Conservation (phyloP, 1,140 invertebrate genomes). For the Drosophila varians region DNA sequence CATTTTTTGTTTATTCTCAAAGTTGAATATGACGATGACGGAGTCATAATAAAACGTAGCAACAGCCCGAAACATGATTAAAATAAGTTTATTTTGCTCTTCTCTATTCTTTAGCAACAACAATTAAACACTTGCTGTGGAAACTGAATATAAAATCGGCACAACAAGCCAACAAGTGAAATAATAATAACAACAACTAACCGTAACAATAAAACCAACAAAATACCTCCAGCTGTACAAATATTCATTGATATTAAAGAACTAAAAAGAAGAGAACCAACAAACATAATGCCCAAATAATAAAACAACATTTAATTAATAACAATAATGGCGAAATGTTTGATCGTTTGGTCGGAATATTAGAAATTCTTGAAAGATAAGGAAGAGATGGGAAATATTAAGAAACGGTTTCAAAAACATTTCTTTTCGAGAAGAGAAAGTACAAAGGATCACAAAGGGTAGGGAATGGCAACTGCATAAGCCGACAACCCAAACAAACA, state of each 20-base stretch:
- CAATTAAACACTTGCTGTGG: slow-evolving; percentile 32
- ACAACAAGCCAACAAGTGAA: slow-evolving; percentile 24
- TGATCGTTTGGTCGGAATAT: too few relatives aligned
- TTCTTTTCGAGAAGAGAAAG: slow-evolving; percentile 26
- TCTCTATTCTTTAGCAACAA: slow-evolving; percentile 23
- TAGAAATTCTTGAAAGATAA: not conserved
- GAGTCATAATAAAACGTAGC: not conserved
- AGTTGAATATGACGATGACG: not conserved
- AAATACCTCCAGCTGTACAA: slow-evolving; percentile 61
- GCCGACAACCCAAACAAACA: slow-evolving; percentile 9
- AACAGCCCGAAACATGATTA: not conserved
- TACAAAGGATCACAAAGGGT: slow-evolving; percentile 40
- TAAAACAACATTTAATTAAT: slow-evolving; percentile 24
- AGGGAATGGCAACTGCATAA: slow-evolving; percentile 38
- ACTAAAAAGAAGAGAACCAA: slow-evolving; percentile 19
- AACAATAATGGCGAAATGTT: slow-evolving; percentile 1
- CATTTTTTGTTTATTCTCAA: not conserved
- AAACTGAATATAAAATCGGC: slow-evolving; percentile 23
- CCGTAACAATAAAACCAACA: slow-evolving; percentile 46
- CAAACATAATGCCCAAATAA: slow-evolving; percentile 22
- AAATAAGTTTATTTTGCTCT: slow-evolving; percentile 3
- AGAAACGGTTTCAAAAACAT: too few relatives aligned
- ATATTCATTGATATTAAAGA: slow-evolving; percentile 45
- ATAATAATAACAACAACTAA: slow-evolving; percentile 26
- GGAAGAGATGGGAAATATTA: not conserved